Base-by-base conservation (phyloP, 2,888 invertebrate genomes). In the Callyntrura guangdongensis region DNA sequence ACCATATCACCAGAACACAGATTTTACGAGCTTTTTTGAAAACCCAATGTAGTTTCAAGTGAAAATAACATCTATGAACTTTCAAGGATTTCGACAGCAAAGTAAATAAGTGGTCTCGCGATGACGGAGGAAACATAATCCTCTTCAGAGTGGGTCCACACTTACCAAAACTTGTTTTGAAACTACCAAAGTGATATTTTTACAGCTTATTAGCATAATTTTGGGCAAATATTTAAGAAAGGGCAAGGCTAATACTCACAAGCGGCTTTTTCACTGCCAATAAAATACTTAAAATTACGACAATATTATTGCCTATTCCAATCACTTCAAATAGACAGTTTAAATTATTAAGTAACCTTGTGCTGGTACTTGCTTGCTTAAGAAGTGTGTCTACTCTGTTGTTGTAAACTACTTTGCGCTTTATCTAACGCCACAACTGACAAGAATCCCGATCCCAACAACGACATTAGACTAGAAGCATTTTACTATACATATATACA, bases 221-320 rank as follows among this genome's bases (percentile, higher is more conserved):
- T 77, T 84, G 25, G 27, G 45, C 67, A 89, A 89, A 89, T 85
- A 89, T 89, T 89, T 89, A 72, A 77, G 84, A 89, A 89, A 79
- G 84, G 89, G 79, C 72, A 83, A 89, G 83, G 89, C 56, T 74
- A 20, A 45, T 45, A 56, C 20, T 79, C 64, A 49, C 20, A 67
- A 56, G 72, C 82, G 67, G 83, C 72, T 72, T 72, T 67, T 87
- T 61, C 59, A 83, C 72, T 82, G 82, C 36, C 74, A 83, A 83
- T 81, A 87, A 81, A 87, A 53, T 22, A 20, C 61, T 79, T 45
- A 64, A 77, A 49, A 86, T 81, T 59, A 49, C n/a, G 81, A 61
- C 59, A 59, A 81, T 61, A 81, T 81, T 81, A 81, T 59, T 61
- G 45, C 59, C 59, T 11, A 22, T 83, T 67, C 64, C 67, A 67